These are phyloP conservation scores for Trissolcus japonicus DNA, from an alignment of 2,888 invertebrate genomes.

Conservation along the genomic window DNA sequence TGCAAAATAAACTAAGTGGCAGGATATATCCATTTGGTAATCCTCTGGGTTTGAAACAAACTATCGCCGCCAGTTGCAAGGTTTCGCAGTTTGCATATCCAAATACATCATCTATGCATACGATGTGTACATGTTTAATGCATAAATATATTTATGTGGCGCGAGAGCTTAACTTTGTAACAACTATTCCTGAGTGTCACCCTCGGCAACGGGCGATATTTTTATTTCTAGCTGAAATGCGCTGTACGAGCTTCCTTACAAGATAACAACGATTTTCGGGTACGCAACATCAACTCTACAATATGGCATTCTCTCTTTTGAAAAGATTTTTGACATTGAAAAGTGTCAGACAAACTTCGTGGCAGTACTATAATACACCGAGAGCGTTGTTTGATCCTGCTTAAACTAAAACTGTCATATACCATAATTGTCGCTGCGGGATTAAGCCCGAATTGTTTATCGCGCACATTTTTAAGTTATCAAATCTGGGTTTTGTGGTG, in stretches of 20 bases:
- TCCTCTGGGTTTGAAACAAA: conserved; percentile 53
- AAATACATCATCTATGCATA: conserved; percentile 56
- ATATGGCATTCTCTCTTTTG: too few relatives aligned
- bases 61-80: conserved; percentile 53
- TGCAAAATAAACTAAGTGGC: conserved; percentile 43
- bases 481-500: neutral
- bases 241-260: conserved; percentile 17
- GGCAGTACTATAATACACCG: neutral
- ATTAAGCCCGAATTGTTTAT: neutral
- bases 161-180: conserved; percentile 46
- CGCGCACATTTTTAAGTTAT: neutral
- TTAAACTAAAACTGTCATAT: neutral
- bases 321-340: too few relatives aligned
- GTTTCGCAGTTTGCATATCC: conserved; percentile 57
- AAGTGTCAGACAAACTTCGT: neutral
- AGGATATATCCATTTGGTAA: conserved; percentile 48
- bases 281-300: too few relatives aligned
- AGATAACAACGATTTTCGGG: conserved; percentile 47
- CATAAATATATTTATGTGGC: conserved; percentile 53
- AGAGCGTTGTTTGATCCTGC: neutral
- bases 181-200: conserved; percentile 56
- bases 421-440: neutral
- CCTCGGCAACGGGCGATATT: conserved; percentile 36
- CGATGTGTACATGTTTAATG: conserved; percentile 54
- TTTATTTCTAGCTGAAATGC: conserved; percentile 42